phyloP scores from a whole-genome alignment of 2,888 invertebrate genomes.

The Megastigmus dorsalis region DNA sequence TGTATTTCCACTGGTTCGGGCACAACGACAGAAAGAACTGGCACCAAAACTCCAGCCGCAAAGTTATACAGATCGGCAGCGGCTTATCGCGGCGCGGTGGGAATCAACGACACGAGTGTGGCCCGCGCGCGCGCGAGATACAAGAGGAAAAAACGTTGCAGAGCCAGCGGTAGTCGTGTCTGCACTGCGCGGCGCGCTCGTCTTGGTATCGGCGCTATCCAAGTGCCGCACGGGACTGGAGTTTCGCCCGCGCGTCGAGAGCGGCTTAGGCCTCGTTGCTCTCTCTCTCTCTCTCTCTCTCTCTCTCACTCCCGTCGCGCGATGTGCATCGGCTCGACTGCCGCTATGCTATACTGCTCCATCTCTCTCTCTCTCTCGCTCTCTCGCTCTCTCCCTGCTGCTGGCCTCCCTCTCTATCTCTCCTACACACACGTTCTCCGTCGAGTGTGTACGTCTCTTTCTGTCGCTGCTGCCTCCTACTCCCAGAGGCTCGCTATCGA shows the following conservation, averaged over 20 bases:
- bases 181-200: neutral
- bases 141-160: neutral
- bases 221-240: constrained; percentile 23
- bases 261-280: constrained; percentile 17
- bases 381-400: neutral
- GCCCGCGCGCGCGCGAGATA: no score
- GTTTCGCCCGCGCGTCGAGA: constrained; percentile 9
- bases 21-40: no score
- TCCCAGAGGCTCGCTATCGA: neutral
- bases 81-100: no score
- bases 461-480: neutral
- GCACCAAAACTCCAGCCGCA: no score
- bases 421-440: neutral
- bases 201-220: constrained; percentile 12
- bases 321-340: constrained; percentile 26
- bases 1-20: no score
- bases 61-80: no score
- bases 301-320: no score
- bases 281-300: no score
- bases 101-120: no score
- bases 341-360: constrained; percentile 1
- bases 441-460: neutral
- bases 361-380: neutral
- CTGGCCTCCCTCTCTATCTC: neutral
- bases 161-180: neutral